phyloP scores from a whole-genome alignment of 2,797 vertebrate genomes.

The Spheniscus humboldti region DNA sequence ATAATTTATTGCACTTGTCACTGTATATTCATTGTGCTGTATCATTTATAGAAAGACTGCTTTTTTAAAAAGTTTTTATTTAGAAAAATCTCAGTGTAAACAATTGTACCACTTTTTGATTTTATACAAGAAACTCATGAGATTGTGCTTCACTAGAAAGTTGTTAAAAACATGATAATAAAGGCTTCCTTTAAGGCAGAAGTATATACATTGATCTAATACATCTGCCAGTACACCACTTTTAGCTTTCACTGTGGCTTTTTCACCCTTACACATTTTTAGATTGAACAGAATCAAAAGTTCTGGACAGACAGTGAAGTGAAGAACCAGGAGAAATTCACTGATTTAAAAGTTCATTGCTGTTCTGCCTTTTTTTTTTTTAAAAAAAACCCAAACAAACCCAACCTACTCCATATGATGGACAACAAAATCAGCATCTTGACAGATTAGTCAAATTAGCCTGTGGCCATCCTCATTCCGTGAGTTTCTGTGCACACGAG shows the following conservation, averaged over 20 bases:
- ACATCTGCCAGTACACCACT: conserved; percentile 52
- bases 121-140: conserved; percentile 73
- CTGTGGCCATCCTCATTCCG: neutral
- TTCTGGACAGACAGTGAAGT: neutral
- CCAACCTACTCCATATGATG: conserved; percentile 29
- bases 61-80: conserved; percentile 74
- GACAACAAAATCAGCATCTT: conserved; percentile 30
- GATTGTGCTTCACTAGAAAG: conserved; percentile 69
- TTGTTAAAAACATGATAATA: conserved; percentile 67
- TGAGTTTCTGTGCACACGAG: conserved; percentile 15
- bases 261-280: neutral
- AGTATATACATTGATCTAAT: neutral
- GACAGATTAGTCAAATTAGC: conserved; percentile 1
- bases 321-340: conserved; percentile 9
- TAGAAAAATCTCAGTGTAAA: conserved; percentile 80
- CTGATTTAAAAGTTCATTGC: neutral
- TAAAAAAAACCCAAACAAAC: neutral
- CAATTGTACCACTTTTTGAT: conserved; percentile 77
- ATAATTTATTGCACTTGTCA: conserved; percentile 78
- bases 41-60: conserved; percentile 72
- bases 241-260: conserved; percentile 7
- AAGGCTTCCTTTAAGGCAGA: conserved; percentile 73
- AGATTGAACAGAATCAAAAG: neutral
- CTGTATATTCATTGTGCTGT: conserved; percentile 73
- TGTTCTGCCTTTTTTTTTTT: neutral